A percentile compares a stretch with the other conserved stretches of the same genome.
Evolutionary conservation across 1,140 invertebrate genomes (phyloP).

Genomic region (Vanessa tameamea): DNA sequence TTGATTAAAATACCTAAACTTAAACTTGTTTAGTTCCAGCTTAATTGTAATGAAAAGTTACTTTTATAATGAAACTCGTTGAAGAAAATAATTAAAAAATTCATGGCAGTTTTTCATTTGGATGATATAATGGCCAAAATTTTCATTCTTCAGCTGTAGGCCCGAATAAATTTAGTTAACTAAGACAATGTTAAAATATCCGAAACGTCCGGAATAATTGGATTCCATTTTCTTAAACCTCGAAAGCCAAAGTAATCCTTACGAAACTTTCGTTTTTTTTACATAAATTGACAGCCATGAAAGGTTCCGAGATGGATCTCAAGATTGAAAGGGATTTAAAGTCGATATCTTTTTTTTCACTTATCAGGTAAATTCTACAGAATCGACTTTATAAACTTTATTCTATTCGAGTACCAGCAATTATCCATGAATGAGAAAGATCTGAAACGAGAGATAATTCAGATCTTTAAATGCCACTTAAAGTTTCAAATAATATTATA

Average conservation of each 20-base stretch:
- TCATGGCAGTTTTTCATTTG: slow-evolving; percentile 14
- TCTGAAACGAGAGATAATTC: slow-evolving; percentile 30
- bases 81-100: slow-evolving; percentile 3
- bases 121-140: slow-evolving; percentile 28
- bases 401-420: slow-evolving; percentile 42
- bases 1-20: neutral
- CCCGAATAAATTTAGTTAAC: slow-evolving; percentile 41
- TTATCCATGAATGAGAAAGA: slow-evolving; percentile 35
- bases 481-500: slow-evolving; percentile 37
- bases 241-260: slow-evolving; percentile 50
- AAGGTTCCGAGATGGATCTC: slow-evolving; percentile 53
- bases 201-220: slow-evolving; percentile 47
- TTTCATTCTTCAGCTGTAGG: slow-evolving; percentile 30
- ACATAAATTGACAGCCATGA: slow-evolving; percentile 61
- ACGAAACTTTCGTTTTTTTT: slow-evolving; percentile 50
- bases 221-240: slow-evolving; percentile 47
- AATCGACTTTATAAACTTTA: slow-evolving; percentile 40
- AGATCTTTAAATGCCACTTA: slow-evolving; percentile 36
- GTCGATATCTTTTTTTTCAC: slow-evolving; percentile 48
- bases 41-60: neutral
- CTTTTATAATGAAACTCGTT: neutral
- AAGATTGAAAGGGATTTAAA: slow-evolving; percentile 57
- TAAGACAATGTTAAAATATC: slow-evolving; percentile 42
- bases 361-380: slow-evolving; percentile 45
- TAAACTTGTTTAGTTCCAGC: neutral